A percentile compares a stretch with the other conserved stretches of the same genome.
Evolutionary conservation across 2,113 vertebrate species (phyloP).

Genomic region (Dryoscopus gambensis): DNA sequence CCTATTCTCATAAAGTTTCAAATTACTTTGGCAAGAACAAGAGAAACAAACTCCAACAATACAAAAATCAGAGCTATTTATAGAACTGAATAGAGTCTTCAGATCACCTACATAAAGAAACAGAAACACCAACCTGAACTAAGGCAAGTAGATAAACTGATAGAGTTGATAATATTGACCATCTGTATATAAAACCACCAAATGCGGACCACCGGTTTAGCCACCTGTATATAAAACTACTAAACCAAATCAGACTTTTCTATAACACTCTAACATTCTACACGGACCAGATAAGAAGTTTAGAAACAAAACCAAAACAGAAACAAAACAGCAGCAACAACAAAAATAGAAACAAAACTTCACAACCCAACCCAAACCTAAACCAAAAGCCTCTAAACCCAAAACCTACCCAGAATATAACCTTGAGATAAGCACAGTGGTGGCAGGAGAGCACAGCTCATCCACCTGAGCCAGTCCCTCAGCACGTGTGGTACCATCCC

Average conservation of each 20-base stretch:
- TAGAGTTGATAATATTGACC: background rate
- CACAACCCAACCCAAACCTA: background rate
- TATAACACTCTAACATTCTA: background rate
- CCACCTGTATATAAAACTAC: background rate
- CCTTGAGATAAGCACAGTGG: background rate
- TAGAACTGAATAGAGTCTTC: background rate
- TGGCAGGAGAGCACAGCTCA: background rate
- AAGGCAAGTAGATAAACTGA: background rate
- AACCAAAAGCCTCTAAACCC: background rate
- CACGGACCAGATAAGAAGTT: background rate
- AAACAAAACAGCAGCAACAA: background rate
- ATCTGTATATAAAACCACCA: no score
- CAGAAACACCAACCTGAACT: background rate
- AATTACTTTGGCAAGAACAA: background rate
- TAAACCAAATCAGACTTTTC: background rate
- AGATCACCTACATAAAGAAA: background rate
- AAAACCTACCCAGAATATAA: background rate
- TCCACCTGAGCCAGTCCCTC: rapidly evolving
- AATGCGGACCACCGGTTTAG: background rate
- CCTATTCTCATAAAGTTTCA: background rate
- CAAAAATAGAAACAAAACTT: background rate
- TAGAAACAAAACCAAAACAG: background rate
- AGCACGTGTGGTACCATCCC: rapidly evolving
- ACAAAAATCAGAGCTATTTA: background rate
- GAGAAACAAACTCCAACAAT: background rate